Conservation (phyloP, 2,888 invertebrate species). For the Rotaria magnacalcarata region DNA sequence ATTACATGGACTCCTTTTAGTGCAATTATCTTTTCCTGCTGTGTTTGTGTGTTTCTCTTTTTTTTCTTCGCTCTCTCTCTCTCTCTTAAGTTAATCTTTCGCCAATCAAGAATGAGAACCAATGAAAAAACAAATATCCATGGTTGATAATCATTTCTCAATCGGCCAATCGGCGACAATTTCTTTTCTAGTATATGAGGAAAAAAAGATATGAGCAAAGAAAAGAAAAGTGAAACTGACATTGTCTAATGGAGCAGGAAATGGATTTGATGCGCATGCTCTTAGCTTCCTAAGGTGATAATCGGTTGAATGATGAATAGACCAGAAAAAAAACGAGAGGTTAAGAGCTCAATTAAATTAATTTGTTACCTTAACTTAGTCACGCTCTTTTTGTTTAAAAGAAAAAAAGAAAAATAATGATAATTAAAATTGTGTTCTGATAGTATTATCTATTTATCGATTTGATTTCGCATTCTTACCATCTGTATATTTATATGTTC, state of each 20-base stretch:
- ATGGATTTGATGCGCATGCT: constrained; percentile 34
- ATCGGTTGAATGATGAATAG: constrained; percentile 17
- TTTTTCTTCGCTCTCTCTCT: neutral
- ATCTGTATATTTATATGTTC: neutral
- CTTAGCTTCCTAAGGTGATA: constrained; percentile 36
- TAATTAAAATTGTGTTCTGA: neutral
- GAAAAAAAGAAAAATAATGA: neutral
- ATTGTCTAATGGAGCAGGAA: constrained; percentile 36
- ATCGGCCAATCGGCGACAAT: constrained; percentile 19
- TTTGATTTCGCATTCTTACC: neutral
- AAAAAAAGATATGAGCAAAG: neutral
- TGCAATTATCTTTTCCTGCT: constrained; percentile 10
- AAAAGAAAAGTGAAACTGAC: constrained; percentile 32
- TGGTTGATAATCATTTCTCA: constrained; percentile 23
- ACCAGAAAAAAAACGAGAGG: neutral
- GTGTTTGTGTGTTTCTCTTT: neutral
- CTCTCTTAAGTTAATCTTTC: neutral
- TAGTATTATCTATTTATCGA: neutral
- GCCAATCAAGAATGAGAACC: constrained; percentile 7
- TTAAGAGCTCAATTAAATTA: constrained; percentile 17
- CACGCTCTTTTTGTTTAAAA: neutral
- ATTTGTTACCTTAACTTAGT: neutral
- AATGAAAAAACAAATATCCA: neutral
- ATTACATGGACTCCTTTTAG: neutral
- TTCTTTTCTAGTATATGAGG: neutral